Percentiles rank a stretch among this genome's conserved stretches.
These are phyloP conservation scores for Fragum whitleyi DNA, from an alignment of 2,888 invertebrate genomes.

Conservation along the genomic window DNA sequence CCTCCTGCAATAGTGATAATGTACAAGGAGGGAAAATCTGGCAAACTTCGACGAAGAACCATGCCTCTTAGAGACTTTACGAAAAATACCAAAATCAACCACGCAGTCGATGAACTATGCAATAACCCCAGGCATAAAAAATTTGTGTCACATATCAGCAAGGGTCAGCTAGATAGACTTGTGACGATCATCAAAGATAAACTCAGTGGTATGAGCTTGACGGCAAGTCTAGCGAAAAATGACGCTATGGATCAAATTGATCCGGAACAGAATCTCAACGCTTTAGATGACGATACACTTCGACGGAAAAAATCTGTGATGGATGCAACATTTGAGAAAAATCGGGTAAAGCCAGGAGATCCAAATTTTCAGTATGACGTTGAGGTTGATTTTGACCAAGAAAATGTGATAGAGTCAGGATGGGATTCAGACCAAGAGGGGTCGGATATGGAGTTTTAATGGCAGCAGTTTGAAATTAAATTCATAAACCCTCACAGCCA, in stretches of 20 bases:
- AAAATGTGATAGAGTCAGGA: slow-evolving; percentile 81
- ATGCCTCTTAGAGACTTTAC: slow-evolving; percentile 86
- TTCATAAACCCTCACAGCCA: no score
- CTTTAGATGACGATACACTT: slow-evolving; percentile 84
- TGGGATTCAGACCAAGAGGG: slow-evolving; percentile 84
- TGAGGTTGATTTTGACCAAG: slow-evolving; percentile 84
- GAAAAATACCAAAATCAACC: slow-evolving; percentile 83
- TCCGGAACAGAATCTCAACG: slow-evolving; percentile 86
- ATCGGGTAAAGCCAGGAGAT: slow-evolving; percentile 85
- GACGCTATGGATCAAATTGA: slow-evolving; percentile 84
- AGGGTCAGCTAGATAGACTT: slow-evolving; percentile 85
- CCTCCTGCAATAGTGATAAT: slow-evolving; percentile 84
- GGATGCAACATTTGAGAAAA: slow-evolving; percentile 86
- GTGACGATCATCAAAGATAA: slow-evolving; percentile 86
- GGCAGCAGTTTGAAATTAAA: no score
- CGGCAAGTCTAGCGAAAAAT: slow-evolving; percentile 84
- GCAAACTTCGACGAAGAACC: slow-evolving; percentile 83
- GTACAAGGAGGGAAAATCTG: slow-evolving; percentile 77
- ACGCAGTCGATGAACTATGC: slow-evolving; percentile 83
- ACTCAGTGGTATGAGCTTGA: slow-evolving; percentile 84
- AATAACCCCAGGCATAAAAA: slow-evolving; percentile 83
- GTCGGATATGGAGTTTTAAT: slow-evolving; percentile 79
- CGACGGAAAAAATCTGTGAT: slow-evolving; percentile 86
- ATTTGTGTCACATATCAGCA: slow-evolving; percentile 83
- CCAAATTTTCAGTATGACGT: slow-evolving; percentile 86